Evolutionary conservation across 2,113 vertebrate genomes (phyloP).

Genomic region (Sylvilagus bachmani): DNA sequence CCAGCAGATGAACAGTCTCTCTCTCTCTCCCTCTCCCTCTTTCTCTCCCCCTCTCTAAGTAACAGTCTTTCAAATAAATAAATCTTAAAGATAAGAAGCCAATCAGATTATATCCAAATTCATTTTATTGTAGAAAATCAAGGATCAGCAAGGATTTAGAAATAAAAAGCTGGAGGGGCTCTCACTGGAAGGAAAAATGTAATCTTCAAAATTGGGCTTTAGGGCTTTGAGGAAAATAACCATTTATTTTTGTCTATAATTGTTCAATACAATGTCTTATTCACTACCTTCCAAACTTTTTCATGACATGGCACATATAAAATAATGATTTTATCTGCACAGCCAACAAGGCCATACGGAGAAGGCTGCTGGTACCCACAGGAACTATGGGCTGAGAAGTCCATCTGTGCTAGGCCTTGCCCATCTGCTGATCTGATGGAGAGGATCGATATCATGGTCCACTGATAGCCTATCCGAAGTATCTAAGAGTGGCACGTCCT

Average conservation of each 20-base stretch:
- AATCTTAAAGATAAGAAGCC: not conserved
- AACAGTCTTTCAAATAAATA: too few species aligned
- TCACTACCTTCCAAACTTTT: not conserved
- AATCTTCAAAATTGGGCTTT: slow-evolving; percentile 13
- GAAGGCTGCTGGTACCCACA: not conserved
- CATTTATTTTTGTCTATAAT: slow-evolving; percentile 21
- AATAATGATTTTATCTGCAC: slow-evolving; percentile 7
- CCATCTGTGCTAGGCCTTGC: not conserved
- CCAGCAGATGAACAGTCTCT: too few species aligned
- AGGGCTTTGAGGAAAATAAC: not conserved
- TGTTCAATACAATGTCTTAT: not conserved
- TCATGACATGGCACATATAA: not conserved
- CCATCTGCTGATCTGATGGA: not conserved
- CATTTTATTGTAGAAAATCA: not conserved
- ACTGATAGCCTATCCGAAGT: not conserved
- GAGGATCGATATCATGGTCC: not conserved
- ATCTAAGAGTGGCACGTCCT: not conserved
- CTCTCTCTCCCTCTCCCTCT: too few species aligned
- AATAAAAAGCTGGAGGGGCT: slow-evolving; percentile 2
- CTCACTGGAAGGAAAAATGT: not conserved
- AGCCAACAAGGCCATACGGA: not conserved
- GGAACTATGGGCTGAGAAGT: not conserved
- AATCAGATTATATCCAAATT: slow-evolving; percentile 29
- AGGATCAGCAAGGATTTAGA: not conserved
- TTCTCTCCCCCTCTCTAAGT: too few species aligned